Conservation (phyloP, 35 echinoderm and acorn worm genomes). For the Acanthaster planci region DNA sequence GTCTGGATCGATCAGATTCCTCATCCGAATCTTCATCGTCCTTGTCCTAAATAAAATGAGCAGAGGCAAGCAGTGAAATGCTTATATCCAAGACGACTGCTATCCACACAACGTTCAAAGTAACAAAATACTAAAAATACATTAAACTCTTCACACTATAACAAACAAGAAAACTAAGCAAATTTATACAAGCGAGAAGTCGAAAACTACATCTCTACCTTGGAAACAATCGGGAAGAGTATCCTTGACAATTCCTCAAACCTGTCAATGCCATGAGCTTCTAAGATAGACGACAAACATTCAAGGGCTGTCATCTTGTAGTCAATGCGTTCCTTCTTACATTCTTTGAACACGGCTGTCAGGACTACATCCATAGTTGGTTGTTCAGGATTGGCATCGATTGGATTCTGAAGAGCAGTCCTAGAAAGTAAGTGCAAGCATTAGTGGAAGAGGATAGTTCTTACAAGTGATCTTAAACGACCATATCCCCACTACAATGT, state of each 20-base stretch:
- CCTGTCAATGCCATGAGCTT: conserved; percentile 72
- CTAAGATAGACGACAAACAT: conserved; percentile 71
- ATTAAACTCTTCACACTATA: background rate
- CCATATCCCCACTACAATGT: no score
- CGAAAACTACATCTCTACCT: conserved; percentile 51
- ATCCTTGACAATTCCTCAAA: conserved; percentile 73
- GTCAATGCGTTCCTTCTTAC: conserved; percentile 81
- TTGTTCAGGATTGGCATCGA: conserved; percentile 59
- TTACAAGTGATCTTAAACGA: no score
- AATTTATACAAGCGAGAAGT: background rate
- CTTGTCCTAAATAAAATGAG: conserved; percentile 32
- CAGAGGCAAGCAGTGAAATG: background rate
- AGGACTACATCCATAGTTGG: conserved; percentile 67
- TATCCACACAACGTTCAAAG: no score
- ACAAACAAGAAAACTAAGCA: background rate
- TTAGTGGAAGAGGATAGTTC: no score
- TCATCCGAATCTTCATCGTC: conserved; percentile 72
- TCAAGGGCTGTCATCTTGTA: conserved; percentile 85
- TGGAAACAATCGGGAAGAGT: conserved; percentile 72
- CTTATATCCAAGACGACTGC: no score
- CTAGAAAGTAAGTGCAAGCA: conserved; percentile 5
- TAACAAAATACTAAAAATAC: background rate
- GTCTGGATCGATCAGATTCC: conserved; percentile 50
- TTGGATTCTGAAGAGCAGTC: conserved; percentile 35
- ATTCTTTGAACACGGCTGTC: conserved; percentile 70